Evolutionary conservation across 2,888 invertebrate species (phyloP).

Genomic region (Stegana nigrithorax): DNA sequence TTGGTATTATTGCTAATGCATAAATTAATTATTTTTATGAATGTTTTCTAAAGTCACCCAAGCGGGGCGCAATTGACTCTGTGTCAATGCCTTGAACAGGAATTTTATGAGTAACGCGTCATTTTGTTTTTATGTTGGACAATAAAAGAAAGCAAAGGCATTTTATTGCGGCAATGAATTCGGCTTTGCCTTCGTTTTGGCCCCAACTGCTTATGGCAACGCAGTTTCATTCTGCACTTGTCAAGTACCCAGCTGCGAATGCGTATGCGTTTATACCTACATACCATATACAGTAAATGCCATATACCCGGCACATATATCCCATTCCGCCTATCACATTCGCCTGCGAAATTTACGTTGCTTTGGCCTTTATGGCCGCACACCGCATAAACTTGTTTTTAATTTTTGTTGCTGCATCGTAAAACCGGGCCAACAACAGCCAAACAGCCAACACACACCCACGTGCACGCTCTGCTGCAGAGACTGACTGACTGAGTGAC

Average conservation of each 20-base stretch:
- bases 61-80: no score
- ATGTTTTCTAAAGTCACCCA: no score
- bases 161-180: neutral
- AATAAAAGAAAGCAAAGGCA: conserved; percentile 39
- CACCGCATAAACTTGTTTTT: conserved; percentile 51
- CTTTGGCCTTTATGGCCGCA: conserved; percentile 37
- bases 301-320: conserved; percentile 35
- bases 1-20: no score
- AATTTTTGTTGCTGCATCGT: no score
- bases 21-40: no score
- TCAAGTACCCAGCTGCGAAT: neutral
- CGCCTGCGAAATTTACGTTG: conserved; percentile 22
- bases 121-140: conserved; percentile 48
- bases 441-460: no score
- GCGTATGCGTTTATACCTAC: conserved; percentile 12
- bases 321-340: conserved; percentile 37
- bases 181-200: neutral
- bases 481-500: neutral
- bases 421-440: no score
- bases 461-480: no score
- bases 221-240: conserved; percentile 1
- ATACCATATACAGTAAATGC: conserved; percentile 34
- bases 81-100: no score
- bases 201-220: neutral
- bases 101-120: conserved; percentile 47